Conservation (phyloP, 2,888 invertebrate genomes). For the Hydraecia micacea region DNA sequence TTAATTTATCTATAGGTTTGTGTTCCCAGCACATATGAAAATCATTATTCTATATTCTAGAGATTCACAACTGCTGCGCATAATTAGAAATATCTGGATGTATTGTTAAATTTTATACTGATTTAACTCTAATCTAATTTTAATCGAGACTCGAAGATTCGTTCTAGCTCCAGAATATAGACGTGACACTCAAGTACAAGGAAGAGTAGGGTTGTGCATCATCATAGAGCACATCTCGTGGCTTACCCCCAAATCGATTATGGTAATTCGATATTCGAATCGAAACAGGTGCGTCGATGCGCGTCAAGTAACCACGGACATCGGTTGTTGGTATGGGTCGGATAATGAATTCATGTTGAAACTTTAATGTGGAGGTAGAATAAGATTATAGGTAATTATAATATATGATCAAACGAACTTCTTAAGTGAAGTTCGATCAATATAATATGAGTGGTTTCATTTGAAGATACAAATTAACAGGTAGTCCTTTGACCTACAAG, state of each 20-base stretch:
- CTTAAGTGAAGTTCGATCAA: no score
- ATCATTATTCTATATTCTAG: background rate
- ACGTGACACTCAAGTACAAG: no score
- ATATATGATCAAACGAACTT: no score
- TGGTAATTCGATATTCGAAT: conserved; percentile 70
- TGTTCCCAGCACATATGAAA: background rate
- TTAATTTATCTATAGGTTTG: background rate
- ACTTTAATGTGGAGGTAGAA: conserved; percentile 30
- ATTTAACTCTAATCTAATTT: background rate
- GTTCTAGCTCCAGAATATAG: background rate
- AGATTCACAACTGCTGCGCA: background rate
- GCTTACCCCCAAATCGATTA: conserved; percentile 68
- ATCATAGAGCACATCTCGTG: conserved; percentile 73
- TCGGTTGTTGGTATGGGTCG: conserved; percentile 26
- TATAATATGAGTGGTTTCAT: no score
- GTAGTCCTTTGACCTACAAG: no score
- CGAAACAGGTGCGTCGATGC: conserved; percentile 62
- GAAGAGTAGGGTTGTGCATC: conserved; percentile 52
- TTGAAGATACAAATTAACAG: no score
- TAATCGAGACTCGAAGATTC: background rate
- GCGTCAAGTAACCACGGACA: conserved; percentile 38
- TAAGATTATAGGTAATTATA: conserved; percentile 36
- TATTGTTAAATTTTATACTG: background rate
- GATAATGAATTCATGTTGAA: conserved; percentile 49
- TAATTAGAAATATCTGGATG: background rate